Conservation (phyloP, 2,888 invertebrate genomes). For the Coenonympha arcania region DNA sequence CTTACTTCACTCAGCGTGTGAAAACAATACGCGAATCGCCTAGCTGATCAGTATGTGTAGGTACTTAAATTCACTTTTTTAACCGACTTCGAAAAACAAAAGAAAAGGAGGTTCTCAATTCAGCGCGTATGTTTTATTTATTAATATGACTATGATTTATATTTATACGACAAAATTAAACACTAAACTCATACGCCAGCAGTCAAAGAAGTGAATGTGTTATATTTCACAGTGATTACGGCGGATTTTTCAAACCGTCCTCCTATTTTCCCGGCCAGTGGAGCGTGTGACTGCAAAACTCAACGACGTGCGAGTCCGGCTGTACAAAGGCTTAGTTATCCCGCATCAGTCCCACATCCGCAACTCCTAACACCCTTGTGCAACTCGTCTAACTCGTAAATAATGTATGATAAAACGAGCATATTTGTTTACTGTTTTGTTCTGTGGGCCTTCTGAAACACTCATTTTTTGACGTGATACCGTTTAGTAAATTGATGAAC, state of each 20-base stretch:
- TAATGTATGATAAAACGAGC: conserved; percentile 2
- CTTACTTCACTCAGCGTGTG: no score
- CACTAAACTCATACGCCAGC: no score
- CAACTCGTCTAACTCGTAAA: neutral
- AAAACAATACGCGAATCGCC: no score
- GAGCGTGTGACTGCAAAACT: conserved; percentile 20
- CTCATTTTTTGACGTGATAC: neutral
- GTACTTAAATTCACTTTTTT: no score
- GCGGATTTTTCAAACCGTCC: conserved; percentile 11
- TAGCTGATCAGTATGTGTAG: no score
- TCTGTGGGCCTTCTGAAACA: neutral
- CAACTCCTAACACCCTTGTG: conserved; percentile 1
- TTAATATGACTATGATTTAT: no score
- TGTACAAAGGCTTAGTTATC: conserved; percentile 12
- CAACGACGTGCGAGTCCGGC: conserved; percentile 16
- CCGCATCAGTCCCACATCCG: neutral
- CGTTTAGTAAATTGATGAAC: neutral
- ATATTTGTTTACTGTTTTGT: neutral
- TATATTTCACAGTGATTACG: conserved; percentile 2
- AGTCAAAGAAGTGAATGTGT: neutral
- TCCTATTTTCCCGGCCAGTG: conserved; percentile 24
- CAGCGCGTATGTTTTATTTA: no score
- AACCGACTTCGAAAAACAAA: no score
- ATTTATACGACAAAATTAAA: no score
- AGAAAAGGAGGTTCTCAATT: no score